Evolutionary conservation across 2,113 vertebrate genomes (phyloP).

Genomic region (Pagrus major): DNA sequence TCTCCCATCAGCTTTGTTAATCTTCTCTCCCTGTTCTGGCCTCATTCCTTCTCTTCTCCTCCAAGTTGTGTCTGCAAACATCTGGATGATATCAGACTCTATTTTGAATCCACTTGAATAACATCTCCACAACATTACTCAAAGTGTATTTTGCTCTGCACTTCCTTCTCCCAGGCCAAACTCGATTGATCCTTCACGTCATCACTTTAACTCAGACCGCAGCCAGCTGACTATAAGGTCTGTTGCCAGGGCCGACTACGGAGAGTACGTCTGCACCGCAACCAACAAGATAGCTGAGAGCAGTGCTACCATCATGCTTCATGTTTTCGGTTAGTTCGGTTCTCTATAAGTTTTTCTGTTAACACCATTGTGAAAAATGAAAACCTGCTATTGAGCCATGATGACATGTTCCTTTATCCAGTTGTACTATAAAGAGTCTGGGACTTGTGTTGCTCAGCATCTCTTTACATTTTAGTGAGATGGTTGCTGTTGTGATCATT

Average conservation of each 20-base stretch:
- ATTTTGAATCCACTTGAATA: not conserved
- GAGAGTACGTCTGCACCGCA: constrained; percentile 78
- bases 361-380: not conserved
- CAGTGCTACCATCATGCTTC: constrained; percentile 57
- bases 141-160: not conserved
- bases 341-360: not conserved
- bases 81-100: not conserved
- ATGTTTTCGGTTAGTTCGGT: constrained; percentile 77
- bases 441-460: not conserved
- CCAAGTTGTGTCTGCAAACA: not conserved
- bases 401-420: not conserved
- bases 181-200: constrained; percentile 56
- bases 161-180: constrained; percentile 66
- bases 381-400: not conserved
- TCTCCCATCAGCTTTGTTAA: constrained; percentile 10
- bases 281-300: constrained; percentile 77
- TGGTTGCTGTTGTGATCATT: not conserved
- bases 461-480: not conserved
- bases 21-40: not conserved
- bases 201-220: constrained; percentile 81
- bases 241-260: constrained; percentile 68
- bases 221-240: constrained; percentile 77
- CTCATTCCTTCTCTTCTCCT: not conserved
- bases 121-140: not conserved
- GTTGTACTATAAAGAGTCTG: not conserved